phyloP scores from a whole-genome alignment of 2,113 vertebrate genomes.

The Cettia cetti region DNA sequence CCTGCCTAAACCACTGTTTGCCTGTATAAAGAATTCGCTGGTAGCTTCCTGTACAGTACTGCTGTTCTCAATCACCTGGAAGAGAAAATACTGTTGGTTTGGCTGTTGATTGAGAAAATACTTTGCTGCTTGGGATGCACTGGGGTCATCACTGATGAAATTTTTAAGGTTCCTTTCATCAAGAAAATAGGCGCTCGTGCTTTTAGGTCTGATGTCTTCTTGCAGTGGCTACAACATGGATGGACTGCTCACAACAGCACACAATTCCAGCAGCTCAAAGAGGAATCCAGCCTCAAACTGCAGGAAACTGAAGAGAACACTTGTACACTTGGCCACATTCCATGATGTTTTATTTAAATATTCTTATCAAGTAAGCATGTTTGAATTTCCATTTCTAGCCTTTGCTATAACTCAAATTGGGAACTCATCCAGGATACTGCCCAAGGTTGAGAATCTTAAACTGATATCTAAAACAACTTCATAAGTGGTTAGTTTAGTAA shows the following conservation, averaged over 20 bases:
- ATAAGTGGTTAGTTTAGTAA: not conserved
- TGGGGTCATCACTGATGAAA: not conserved
- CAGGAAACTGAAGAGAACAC: not conserved
- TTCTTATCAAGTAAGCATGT: not conserved
- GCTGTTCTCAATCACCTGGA: not conserved
- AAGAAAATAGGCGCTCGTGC: not conserved
- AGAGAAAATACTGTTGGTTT: not conserved
- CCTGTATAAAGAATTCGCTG: not conserved
- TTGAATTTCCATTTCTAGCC: not conserved
- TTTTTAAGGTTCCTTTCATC: not conserved
- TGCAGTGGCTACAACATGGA: not conserved
- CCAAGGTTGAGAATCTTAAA: not conserved
- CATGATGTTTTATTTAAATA: not conserved
- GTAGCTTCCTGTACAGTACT: not conserved
- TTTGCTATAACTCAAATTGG: not conserved
- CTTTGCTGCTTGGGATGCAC: not conserved
- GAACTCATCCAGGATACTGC: not conserved
- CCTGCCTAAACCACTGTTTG: not conserved
- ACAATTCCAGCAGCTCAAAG: not conserved
- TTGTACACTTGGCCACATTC: not conserved
- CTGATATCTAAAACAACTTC: not conserved
- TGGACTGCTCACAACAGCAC: rapidly evolving
- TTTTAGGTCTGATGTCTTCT: not conserved
- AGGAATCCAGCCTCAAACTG: not conserved
- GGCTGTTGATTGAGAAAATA: not conserved